phyloP scores from a whole-genome alignment of 2,888 invertebrate genomes.

The Cephus nigrinus region DNA sequence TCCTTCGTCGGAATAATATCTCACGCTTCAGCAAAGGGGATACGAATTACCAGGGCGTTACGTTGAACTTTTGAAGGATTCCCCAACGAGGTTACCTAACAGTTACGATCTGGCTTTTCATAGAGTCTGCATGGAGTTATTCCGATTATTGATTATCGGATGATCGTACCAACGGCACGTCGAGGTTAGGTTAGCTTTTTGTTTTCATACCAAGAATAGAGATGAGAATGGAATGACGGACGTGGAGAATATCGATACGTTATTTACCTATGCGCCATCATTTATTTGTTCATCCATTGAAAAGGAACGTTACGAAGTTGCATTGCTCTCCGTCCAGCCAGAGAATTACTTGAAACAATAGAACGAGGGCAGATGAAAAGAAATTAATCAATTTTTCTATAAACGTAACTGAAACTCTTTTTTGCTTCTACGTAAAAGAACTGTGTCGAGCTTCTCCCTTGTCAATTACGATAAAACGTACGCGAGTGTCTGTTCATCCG shows the following conservation, averaged over 20 bases:
- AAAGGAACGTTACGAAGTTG: neutral
- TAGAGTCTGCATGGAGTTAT: neutral
- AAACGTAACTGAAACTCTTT: neutral
- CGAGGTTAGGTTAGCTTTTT: neutral
- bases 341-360: neutral
- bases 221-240: neutral
- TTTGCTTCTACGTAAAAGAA: neutral
- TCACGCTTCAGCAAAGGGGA: neutral
- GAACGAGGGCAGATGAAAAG: neutral
- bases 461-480: neutral
- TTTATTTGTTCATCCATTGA: neutral
- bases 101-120: neutral
- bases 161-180: neutral
- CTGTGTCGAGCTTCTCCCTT: neutral
- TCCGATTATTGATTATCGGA: neutral
- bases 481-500: neutral
- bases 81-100: neutral
- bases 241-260: neutral
- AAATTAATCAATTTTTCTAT: neutral
- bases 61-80: neutral
- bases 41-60: neutral
- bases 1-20: neutral
- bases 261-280: neutral
- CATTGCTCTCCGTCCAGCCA: neutral
- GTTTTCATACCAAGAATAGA: neutral